These are phyloP conservation scores for Chymomyza procnemis DNA, from an alignment of 2,888 invertebrate genomes.

Conservation along the genomic window DNA sequence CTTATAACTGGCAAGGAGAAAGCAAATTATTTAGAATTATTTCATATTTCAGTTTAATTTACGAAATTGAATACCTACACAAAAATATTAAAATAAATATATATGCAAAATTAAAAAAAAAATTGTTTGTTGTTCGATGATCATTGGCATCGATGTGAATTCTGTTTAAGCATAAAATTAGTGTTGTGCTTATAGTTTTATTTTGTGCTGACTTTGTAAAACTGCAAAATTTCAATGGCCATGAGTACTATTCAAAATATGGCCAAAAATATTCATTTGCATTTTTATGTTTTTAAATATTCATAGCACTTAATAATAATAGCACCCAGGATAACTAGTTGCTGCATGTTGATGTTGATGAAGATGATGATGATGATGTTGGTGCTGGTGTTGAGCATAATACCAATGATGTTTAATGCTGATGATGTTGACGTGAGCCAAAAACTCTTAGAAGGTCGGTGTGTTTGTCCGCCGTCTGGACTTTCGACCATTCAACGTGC, in stretches of 20 bases:
- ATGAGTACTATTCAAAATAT: neutral
- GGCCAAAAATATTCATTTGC: conserved; percentile 2
- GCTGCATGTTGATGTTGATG: neutral
- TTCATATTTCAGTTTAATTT: no score
- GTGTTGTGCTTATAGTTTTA: neutral
- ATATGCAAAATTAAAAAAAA: no score
- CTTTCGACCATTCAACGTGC: neutral
- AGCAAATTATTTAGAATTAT: no score
- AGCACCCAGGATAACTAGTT: neutral
- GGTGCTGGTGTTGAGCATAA: neutral
- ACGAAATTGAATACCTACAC: no score
- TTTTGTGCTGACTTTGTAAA: neutral
- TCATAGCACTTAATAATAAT: conserved; percentile 4
- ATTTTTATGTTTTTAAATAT: neutral
- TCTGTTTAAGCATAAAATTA: no score
- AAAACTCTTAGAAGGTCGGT: neutral
- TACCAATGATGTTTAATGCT: neutral
- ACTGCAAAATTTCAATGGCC: neutral
- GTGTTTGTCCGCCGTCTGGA: neutral
- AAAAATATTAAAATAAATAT: no score
- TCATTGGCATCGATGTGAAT: no score
- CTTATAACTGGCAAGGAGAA: no score
- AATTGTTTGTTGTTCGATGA: no score
- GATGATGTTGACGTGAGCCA: neutral
- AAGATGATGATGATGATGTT: no score